Conservation (phyloP, 2,888 invertebrate species). For the Drosophila paramelanica region DNA sequence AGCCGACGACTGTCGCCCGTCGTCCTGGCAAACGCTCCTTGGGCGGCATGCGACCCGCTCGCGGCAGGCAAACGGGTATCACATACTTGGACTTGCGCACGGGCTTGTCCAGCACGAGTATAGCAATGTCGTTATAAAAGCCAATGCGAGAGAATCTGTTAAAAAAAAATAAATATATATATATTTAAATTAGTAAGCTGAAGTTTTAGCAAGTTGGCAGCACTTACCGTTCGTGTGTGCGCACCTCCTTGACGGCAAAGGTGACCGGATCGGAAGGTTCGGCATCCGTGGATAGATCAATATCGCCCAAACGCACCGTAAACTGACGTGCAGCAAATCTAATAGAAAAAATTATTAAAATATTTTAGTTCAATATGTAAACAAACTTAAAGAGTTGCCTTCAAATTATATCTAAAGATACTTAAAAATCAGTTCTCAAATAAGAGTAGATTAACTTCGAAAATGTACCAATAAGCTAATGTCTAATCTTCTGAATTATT, state of each 20-base stretch:
- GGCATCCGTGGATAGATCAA: constrained; percentile 93
- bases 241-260: constrained; percentile 90
- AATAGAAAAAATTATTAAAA: constrained; percentile 40
- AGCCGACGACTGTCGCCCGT: constrained; percentile 94
- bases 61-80: constrained; percentile 94
- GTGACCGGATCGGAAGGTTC: constrained; percentile 94
- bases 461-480: too few relatives aligned
- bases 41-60: constrained; percentile 85
- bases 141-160: constrained; percentile 92
- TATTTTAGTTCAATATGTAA: neutral
- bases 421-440: too few relatives aligned
- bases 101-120: constrained; percentile 86
- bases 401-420: too few relatives aligned
- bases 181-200: neutral
- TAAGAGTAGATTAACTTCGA: too few relatives aligned
- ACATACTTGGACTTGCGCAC: constrained; percentile 93
- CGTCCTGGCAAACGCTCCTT: constrained; percentile 86
- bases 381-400: too few relatives aligned
- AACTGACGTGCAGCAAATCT: constrained; percentile 95
- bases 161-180: too few relatives aligned
- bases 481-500: too few relatives aligned
- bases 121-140: constrained; percentile 97
- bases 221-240: constrained; percentile 89
- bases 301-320: constrained; percentile 94
- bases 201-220: accelerated